A percentile compares a stretch with the other conserved stretches of the same genome.
phyloP scores from a whole-genome alignment of 2,113 vertebrate genomes.

The Tretioscincus oriximinensis region DNA sequence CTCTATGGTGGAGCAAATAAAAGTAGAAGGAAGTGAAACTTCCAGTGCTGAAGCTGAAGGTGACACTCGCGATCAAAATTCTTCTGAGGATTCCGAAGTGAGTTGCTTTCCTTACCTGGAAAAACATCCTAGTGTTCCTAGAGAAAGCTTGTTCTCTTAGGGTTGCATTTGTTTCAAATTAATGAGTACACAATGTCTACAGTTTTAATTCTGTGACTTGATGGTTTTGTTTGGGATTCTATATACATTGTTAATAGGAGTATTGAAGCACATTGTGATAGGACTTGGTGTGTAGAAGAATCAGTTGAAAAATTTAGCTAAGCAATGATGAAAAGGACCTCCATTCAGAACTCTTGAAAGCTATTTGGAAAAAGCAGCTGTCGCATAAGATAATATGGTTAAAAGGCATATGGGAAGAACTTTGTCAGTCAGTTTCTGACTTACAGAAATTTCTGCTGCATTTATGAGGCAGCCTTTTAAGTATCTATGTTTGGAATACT shows the following conservation, averaged over 20 bases:
- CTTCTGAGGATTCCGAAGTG: conserved; percentile 64
- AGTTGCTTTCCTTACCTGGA: conserved; percentile 44
- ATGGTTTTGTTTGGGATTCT: background rate
- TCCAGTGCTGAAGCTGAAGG: conserved; percentile 66
- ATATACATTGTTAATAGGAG: background rate
- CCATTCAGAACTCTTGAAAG: background rate
- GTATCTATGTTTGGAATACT: background rate
- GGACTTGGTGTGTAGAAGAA: background rate
- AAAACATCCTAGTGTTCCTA: background rate
- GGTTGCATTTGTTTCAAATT: too few species aligned
- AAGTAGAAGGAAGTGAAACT: conserved; percentile 77
- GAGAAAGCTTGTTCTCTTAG: background rate
- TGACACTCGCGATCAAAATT: conserved; percentile 75
- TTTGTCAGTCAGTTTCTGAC: background rate
- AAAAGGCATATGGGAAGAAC: too few species aligned
- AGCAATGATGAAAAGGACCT: background rate
- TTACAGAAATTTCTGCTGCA: too few species aligned
- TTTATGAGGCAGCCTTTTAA: background rate
- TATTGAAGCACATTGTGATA: background rate
- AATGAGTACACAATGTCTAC: too few species aligned
- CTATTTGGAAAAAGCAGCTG: too few species aligned
- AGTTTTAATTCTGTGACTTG: background rate
- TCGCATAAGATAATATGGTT: too few species aligned
- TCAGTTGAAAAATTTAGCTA: background rate
- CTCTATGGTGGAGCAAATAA: conserved; percentile 79